A percentile compares a stretch with the other conserved stretches of the same genome.
phyloP scores from a whole-genome alignment of 2,888 invertebrate species.

The Drosophila putrida region DNA sequence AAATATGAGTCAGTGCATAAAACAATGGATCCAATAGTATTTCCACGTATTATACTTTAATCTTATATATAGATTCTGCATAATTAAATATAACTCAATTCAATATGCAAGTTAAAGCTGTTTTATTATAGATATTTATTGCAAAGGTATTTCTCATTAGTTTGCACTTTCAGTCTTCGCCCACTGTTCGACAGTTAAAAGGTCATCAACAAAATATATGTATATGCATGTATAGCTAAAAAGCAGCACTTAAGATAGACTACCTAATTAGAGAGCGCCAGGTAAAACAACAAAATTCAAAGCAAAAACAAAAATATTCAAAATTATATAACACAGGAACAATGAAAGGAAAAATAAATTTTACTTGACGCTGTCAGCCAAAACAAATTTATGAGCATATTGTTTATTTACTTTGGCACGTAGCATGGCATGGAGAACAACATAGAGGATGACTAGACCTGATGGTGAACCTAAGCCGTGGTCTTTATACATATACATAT shows the following conservation, averaged over 20 bases:
- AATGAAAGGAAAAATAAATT: constrained; percentile 51
- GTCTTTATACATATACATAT: constrained; percentile 2
- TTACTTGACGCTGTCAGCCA: constrained; percentile 52
- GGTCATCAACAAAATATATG: constrained; percentile 40
- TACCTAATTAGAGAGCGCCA: constrained; percentile 72
- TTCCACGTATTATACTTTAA: no score
- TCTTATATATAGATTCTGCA: no score
- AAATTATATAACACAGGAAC: constrained; percentile 66
- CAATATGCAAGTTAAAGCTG: no score
- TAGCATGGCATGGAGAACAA: constrained; percentile 1
- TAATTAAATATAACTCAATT: no score
- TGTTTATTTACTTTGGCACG: constrained; percentile 65
- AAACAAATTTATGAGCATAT: constrained; percentile 60
- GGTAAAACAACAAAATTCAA: constrained; percentile 12
- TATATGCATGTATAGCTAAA: constrained; percentile 8
- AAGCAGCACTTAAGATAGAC: constrained; percentile 35
- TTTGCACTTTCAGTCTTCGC: neutral
- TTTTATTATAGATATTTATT: no score
- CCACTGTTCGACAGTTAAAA: constrained; percentile 28
- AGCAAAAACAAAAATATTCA: constrained; percentile 47
- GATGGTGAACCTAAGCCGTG: constrained; percentile 8
- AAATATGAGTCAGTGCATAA: no score
- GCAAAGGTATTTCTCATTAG: neutral
- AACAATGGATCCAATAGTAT: no score
- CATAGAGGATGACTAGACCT: constrained; percentile 12